phyloP scores from a whole-genome alignment of 2,888 invertebrate genomes.

The Scrobipalpa atriplicella region DNA sequence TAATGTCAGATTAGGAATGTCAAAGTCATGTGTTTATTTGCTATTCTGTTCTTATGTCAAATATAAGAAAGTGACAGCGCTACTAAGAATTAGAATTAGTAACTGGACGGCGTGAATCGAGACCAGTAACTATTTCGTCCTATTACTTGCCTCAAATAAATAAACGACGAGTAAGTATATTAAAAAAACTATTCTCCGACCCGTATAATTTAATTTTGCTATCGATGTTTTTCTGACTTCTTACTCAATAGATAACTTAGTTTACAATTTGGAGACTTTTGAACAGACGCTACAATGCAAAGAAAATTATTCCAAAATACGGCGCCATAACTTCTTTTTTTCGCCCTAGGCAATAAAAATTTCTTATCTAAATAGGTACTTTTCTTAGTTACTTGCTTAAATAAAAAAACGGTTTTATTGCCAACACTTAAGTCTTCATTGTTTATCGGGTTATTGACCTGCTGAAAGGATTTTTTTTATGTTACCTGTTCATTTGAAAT shows the following conservation, averaged over 20 bases:
- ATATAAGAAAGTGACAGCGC: no score
- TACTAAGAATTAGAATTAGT: no score
- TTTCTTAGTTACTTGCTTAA: neutral
- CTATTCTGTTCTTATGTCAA: no score
- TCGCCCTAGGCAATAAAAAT: slow-evolving; percentile 2
- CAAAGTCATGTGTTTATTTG: no score
- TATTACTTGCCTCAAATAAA: no score
- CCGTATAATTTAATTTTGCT: neutral
- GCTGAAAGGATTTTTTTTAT: neutral
- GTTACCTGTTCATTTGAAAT: neutral
- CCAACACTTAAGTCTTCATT: neutral
- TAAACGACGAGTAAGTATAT: no score
- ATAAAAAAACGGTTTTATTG: slow-evolving; percentile 1
- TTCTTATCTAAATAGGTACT: neutral
- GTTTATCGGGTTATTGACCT: slow-evolving; percentile 11
- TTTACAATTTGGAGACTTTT: neutral
- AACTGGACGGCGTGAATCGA: no score
- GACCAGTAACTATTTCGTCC: no score
- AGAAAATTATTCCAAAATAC: neutral
- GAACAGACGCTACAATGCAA: neutral
- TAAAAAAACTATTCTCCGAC: no score
- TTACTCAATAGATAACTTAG: neutral
- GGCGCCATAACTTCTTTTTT: neutral
- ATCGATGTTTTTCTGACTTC: neutral
- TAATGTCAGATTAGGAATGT: no score